Evolutionary conservation across 2,888 invertebrate species (phyloP).

Genomic region (Fragum sueziense): DNA sequence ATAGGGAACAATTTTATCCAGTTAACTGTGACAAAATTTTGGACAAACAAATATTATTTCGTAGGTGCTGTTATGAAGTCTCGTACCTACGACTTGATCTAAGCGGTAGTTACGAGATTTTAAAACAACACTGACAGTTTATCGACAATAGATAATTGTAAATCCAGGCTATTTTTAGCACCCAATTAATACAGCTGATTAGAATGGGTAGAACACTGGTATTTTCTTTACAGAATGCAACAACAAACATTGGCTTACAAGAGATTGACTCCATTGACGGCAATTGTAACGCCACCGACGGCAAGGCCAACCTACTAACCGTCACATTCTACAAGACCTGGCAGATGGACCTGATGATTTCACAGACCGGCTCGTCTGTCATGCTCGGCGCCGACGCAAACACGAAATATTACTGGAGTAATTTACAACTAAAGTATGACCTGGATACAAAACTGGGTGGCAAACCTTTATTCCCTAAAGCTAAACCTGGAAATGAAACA

Average conservation of each 20-base stretch:
- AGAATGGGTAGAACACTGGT: no score
- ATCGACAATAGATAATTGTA: no score
- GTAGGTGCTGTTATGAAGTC: no score
- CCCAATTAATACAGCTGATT: no score
- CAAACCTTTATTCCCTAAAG: conserved; percentile 7
- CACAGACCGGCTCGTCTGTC: not conserved
- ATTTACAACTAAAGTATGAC: not conserved
- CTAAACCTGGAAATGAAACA: not conserved
- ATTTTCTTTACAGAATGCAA: no score
- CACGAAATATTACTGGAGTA: conserved; percentile 24
- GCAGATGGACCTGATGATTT: conserved; percentile 18
- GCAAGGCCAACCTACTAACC: not conserved
- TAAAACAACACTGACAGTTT: no score
- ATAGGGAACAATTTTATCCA: no score
- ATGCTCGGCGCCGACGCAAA: conserved; percentile 18
- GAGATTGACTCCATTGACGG: not conserved
- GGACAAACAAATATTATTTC: no score
- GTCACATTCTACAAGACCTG: conserved; percentile 20
- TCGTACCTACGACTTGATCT: no score
- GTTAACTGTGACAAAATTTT: no score
- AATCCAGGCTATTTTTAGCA: no score
- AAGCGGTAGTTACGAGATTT: no score
- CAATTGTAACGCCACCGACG: conserved; percentile 30
- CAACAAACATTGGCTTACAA: conserved; percentile 16
- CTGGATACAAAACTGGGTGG: conserved; percentile 6